Evolutionary conservation across 2,113 vertebrate species (phyloP).

Genomic region (Colistium nudipinnis): DNA sequence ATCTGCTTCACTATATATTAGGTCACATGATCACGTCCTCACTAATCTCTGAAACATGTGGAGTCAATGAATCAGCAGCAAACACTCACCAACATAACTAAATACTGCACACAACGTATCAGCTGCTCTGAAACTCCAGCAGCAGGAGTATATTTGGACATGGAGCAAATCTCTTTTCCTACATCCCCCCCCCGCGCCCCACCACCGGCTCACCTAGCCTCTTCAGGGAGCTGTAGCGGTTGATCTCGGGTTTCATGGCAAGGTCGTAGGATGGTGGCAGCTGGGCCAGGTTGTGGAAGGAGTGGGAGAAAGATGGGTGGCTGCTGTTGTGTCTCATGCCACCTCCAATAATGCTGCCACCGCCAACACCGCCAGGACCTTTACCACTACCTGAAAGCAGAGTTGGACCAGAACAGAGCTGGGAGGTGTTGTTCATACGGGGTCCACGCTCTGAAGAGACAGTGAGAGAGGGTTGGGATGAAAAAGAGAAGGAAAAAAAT

Average conservation of each 20-base stretch:
- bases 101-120: too few relatives aligned
- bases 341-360: slow-evolving; percentile 26
- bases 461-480: not conserved
- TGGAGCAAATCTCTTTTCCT: too few relatives aligned
- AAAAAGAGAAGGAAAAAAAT: too few relatives aligned
- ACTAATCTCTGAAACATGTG: too few relatives aligned
- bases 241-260: slow-evolving; percentile 86
- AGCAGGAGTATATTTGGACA: too few relatives aligned
- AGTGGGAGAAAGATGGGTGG: slow-evolving; percentile 86
- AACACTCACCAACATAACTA: too few relatives aligned
- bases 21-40: too few relatives aligned
- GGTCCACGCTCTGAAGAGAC: slow-evolving; percentile 73
- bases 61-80: too few relatives aligned
- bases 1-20: too few relatives aligned
- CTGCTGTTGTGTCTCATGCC: slow-evolving; percentile 83
- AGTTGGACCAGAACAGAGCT: slow-evolving; percentile 78
- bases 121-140: too few relatives aligned
- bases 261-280: slow-evolving; percentile 89
- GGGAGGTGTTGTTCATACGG: slow-evolving; percentile 81
- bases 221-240: slow-evolving; percentile 90
- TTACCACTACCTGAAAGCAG: slow-evolving; percentile 70
- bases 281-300: slow-evolving; percentile 93
- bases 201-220: slow-evolving; percentile 88
- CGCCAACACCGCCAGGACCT: slow-evolving; percentile 17
- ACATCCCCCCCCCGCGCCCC: not conserved